phyloP scores from a whole-genome alignment of 2,797 vertebrate species.

The Brachymystax lenok region DNA sequence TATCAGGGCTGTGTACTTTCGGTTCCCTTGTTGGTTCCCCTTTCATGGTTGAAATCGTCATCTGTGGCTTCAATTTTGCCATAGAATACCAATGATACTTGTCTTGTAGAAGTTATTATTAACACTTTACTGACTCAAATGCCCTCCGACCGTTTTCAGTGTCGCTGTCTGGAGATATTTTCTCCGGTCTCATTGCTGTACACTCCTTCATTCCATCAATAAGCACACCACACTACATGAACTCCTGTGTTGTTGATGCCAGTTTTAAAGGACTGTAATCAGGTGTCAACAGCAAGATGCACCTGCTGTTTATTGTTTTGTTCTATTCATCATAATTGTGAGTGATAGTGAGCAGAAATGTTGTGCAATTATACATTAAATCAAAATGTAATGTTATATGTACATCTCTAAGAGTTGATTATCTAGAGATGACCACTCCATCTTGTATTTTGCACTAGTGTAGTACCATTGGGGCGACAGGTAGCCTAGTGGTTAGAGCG shows the following conservation, averaged over 20 bases:
- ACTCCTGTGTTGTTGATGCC: background rate
- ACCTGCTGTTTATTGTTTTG: background rate
- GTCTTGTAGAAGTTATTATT: constrained; percentile 10
- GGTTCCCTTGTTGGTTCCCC: background rate
- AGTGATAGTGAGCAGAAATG: background rate
- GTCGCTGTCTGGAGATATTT: background rate
- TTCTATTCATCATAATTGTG: background rate
- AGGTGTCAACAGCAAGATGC: constrained; percentile 1
- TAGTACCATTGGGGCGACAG: constrained; percentile 25
- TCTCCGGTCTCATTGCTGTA: no score
- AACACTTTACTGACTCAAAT: background rate
- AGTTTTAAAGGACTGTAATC: background rate
- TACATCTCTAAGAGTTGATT: constrained; percentile 28
- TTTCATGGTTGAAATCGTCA: background rate
- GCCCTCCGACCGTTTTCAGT: background rate
- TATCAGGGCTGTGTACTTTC: constrained; percentile 7
- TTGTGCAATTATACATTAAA: constrained; percentile 34
- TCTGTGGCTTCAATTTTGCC: constrained; percentile 37
- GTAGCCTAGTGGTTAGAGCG: no score
- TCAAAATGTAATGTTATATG: constrained; percentile 23
- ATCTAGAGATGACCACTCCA: constrained; percentile 56
- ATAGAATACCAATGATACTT: constrained; percentile 37
- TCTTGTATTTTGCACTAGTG: constrained; percentile 67
- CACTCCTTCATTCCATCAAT: background rate
- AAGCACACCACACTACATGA: constrained; percentile 7